phyloP scores from a whole-genome alignment of 2,888 invertebrate species.

The Aleiodes testaceus region DNA sequence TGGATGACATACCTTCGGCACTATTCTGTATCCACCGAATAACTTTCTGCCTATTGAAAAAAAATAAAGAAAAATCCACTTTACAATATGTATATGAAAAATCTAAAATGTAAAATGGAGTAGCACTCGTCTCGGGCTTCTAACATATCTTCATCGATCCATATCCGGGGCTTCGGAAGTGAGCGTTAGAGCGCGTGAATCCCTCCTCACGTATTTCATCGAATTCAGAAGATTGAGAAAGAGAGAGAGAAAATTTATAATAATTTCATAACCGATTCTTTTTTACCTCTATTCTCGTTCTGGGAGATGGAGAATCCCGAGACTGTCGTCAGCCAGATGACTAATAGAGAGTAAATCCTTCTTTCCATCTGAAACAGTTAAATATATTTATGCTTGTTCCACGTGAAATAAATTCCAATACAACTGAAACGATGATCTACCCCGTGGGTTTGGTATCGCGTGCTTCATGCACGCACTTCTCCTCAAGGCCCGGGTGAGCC shows the following conservation, averaged over 20 bases:
- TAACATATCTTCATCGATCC: constrained; percentile 26
- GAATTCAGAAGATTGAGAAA: constrained; percentile 38
- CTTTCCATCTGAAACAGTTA: constrained; percentile 67
- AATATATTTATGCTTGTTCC: no score
- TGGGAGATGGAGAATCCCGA: constrained; percentile 62
- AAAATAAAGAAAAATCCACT: background rate
- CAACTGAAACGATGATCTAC: background rate
- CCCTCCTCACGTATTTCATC: constrained; percentile 4
- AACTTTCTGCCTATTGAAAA: constrained; percentile 76
- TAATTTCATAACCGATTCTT: constrained; percentile 30
- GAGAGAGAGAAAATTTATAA: constrained; percentile 30
- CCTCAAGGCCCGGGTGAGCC: constrained; percentile 46
- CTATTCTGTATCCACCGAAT: constrained; percentile 90
- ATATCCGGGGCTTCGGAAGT: constrained; percentile 27
- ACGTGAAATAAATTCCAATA: no score
- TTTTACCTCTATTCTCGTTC: constrained; percentile 58
- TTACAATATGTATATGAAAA: background rate
- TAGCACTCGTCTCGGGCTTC: constrained; percentile 16
- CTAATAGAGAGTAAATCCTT: constrained; percentile 54
- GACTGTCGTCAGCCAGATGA: constrained; percentile 61
- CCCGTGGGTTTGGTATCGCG: constrained; percentile 42
- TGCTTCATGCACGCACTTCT: constrained; percentile 54
- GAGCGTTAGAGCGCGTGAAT: constrained; percentile 15
- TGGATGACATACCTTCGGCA: constrained; percentile 86
- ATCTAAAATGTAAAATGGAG: background rate